Base-by-base conservation (phyloP, 2,888 invertebrate genomes). In the Julus scandinavius region DNA sequence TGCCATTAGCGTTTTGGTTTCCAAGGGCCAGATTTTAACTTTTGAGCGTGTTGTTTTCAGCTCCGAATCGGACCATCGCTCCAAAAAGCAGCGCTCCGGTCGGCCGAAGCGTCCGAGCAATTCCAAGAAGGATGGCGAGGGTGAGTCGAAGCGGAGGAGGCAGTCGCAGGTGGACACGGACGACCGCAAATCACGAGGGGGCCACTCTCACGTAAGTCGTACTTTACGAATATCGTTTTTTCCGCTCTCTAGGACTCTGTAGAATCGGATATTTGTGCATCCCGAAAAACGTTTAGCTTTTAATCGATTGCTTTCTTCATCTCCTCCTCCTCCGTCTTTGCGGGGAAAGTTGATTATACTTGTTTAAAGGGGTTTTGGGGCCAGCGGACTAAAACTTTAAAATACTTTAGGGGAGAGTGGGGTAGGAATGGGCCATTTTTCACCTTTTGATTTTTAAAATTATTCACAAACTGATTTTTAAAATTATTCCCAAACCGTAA, bases 131-230 rank as follows among this genome's bases (percentile, higher is more conserved):
- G 80, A 9, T 11, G 80, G 38, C 9, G 80, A 80, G 80, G 80
- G 80, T 38, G 80, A 80, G 80, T 80, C 80, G 38, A 80, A 80
- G 38, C 80, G 80, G 80, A 80, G 80, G 38, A 38, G 38, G 38
- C 80, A 80, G 80, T 15, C 80, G 9, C 80, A 80, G 80, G 80
- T 3, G 11, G 80, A 80, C 2, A 38, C 9, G 15, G 80, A 80
- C 13, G 80, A 80, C 11, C 80, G 80, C 38, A 80, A 80, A 29
- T 13, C 80, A 38, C 80, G 80, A 3, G 80, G 80, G 11, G 80
- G 80, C 13, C 80, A 38, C 80, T 80, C 80, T 15, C 29, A 29
- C 29, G 80, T 80, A 80, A 80, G 80, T 9, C 6, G 38, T 13
- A 80, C 11, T 13, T 80, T 38, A n/a, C 5, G 13, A 80, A 80